Conservation (phyloP, 1,140 invertebrate genomes). For the Conus betulinus region DNA sequence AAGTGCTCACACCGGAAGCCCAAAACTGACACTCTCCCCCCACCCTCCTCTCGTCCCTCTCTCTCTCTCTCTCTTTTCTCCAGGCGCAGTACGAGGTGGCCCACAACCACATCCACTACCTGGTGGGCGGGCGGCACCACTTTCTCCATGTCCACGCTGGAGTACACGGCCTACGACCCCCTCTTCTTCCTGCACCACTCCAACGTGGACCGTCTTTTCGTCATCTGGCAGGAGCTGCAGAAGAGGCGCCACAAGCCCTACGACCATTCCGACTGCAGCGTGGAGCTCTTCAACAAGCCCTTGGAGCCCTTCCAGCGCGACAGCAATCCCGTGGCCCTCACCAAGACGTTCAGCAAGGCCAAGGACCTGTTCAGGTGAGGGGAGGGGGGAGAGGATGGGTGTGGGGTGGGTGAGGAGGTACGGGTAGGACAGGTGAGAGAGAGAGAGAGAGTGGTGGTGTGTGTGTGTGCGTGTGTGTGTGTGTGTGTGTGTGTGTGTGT, state of each 20-base stretch:
- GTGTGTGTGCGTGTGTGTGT: no score
- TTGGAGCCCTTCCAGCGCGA: conserved; percentile 36
- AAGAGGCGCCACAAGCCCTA: conserved; percentile 33
- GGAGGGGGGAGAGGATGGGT: background rate
- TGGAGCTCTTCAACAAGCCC: conserved; percentile 35
- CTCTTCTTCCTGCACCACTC: conserved; percentile 54
- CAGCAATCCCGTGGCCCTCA: conserved; percentile 38
- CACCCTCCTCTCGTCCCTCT: no score
- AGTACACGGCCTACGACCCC: conserved; percentile 53
- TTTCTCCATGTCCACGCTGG: conserved; percentile 53
- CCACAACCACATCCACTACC: conserved; percentile 55
- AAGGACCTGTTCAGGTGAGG: conserved; percentile 35
- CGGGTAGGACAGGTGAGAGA: background rate
- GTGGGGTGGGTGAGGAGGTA: background rate
- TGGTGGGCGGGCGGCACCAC: conserved; percentile 48
- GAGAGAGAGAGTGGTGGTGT: background rate
- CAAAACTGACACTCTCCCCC: no score
- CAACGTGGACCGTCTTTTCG: conserved; percentile 49
- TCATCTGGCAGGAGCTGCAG: conserved; percentile 50
- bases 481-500: no score
- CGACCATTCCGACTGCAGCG: conserved; percentile 43
- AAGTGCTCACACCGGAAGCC: no score
- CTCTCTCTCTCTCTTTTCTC: no score
- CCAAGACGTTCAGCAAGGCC: conserved; percentile 29
- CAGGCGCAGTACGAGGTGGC: conserved; percentile 53